Percentiles rank a stretch among this genome's conserved stretches.
These are phyloP conservation scores for Cotesia chilonis DNA, from an alignment of 1,140 invertebrate species.

Conservation along the genomic window DNA sequence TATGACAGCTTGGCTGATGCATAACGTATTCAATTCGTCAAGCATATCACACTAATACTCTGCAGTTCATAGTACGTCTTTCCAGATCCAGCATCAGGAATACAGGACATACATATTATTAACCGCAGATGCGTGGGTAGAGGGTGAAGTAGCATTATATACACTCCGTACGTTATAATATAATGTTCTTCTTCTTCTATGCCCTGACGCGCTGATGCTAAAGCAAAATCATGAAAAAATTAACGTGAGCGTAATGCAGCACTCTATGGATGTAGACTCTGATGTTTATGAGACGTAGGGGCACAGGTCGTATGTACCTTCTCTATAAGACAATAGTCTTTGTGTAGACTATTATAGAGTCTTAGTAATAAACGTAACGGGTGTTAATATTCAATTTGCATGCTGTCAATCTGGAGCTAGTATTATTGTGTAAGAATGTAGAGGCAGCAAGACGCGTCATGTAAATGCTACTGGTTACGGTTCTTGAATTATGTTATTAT, in stretches of 20 bases:
- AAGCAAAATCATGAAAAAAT: too few relatives aligned
- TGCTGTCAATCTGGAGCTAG: slow-evolving; percentile 37
- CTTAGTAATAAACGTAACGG: slow-evolving; percentile 17
- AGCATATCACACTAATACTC: slow-evolving; percentile 39
- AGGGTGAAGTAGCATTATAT: slow-evolving; percentile 26
- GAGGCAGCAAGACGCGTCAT: background rate
- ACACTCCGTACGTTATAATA: too few relatives aligned
- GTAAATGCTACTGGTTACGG: slow-evolving; percentile 4
- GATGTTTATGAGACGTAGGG: slow-evolving; percentile 40
- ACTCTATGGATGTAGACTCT: too few relatives aligned
- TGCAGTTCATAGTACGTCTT: slow-evolving; percentile 11
- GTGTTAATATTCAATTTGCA: slow-evolving; percentile 38
- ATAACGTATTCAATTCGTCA: slow-evolving; percentile 40
- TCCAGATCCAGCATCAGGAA: background rate
- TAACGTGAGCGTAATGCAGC: too few relatives aligned
- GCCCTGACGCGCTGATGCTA: too few relatives aligned
- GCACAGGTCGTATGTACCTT: slow-evolving; percentile 28
- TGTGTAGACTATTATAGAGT: too few relatives aligned
- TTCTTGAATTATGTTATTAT: slow-evolving; percentile 2
- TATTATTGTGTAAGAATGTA: background rate
- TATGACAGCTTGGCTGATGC: slow-evolving; percentile 43
- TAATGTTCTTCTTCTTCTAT: too few relatives aligned
- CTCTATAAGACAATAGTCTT: background rate
- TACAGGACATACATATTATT: background rate
- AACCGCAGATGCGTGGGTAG: background rate